phyloP scores from a whole-genome alignment of 2,797 vertebrate species.

The Saxicola maurus region DNA sequence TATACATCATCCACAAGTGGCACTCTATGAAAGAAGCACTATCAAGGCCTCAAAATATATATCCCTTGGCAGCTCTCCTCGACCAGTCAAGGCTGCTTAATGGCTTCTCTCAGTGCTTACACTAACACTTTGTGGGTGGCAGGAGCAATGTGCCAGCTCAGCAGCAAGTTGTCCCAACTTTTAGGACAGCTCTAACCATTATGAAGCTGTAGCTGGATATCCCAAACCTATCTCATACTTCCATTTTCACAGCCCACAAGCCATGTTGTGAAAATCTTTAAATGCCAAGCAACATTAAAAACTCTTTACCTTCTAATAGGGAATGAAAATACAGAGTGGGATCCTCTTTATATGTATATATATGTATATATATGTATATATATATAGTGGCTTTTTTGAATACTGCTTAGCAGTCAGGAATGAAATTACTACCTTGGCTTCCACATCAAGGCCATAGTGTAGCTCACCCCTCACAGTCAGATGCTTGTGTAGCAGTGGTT shows the following conservation, averaged over 20 bases:
- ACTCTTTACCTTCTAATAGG: neutral
- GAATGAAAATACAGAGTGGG: neutral
- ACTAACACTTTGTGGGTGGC: neutral
- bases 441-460: neutral
- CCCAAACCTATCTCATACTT: neutral
- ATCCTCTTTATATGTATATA: too few relatives aligned
- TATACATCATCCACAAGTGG: neutral
- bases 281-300: neutral
- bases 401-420: neutral
- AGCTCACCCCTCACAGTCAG: neutral
- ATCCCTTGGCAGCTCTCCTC: neutral
- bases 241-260: neutral
- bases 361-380: too few relatives aligned
- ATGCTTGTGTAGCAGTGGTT: neutral
- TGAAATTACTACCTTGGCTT: neutral
- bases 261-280: neutral
- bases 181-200: neutral
- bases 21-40: neutral
- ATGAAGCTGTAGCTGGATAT: neutral
- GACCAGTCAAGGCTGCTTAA: neutral
- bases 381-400: neutral
- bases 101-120: neutral
- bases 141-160: neutral
- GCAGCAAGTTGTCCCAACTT: neutral
- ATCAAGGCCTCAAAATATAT: neutral